phyloP scores from a whole-genome alignment of 2,888 invertebrate genomes.

The Zele albiditarsus region DNA sequence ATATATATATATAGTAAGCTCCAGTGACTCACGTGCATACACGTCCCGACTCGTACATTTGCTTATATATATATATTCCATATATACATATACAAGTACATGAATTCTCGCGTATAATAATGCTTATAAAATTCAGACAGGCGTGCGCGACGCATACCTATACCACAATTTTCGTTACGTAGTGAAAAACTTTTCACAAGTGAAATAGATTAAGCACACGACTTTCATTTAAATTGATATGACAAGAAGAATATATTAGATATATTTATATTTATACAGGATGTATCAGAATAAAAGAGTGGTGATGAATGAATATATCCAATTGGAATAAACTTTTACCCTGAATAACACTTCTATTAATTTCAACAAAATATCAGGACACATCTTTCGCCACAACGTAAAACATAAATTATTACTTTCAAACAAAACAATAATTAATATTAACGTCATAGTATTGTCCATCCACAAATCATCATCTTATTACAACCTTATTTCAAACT shows the following conservation, averaged over 20 bases:
- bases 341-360: too few relatives aligned
- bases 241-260: not conserved
- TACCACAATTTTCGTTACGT: not conserved
- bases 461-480: too few relatives aligned
- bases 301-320: too few relatives aligned
- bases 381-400: too few relatives aligned
- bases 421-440: too few relatives aligned
- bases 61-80: constrained; percentile 10
- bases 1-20: not conserved
- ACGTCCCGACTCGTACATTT: not conserved
- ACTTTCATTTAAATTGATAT: constrained; percentile 1
- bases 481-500: too few relatives aligned
- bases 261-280: not conserved
- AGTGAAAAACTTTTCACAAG: not conserved
- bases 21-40: constrained; percentile 16
- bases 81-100: not conserved
- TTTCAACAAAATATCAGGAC: too few relatives aligned
- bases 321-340: too few relatives aligned
- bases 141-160: not conserved
- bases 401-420: too few relatives aligned
- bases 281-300: too few relatives aligned
- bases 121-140: constrained; percentile 27
- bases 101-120: constrained; percentile 22
- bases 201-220: constrained; percentile 1
- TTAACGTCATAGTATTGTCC: too few relatives aligned